Percentiles rank a stretch among this genome's conserved stretches.
Conservation (phyloP, 1,140 invertebrate genomes). For the Drosophila sp. region DNA sequence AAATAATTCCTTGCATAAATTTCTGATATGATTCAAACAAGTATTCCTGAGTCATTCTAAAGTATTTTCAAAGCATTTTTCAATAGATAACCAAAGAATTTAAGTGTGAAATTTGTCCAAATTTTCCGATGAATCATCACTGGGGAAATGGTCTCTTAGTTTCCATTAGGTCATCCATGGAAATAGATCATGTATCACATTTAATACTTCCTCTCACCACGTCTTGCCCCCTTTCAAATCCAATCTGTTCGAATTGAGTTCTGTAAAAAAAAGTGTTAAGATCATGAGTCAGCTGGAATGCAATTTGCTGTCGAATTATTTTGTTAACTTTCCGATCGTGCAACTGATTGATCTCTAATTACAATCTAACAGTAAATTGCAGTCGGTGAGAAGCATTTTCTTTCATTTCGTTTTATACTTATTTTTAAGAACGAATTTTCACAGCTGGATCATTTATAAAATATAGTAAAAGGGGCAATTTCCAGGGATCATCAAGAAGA, state of each 20-base stretch:
- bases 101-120: neutral
- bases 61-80: neutral
- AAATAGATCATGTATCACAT: constrained; percentile 2
- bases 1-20: no score
- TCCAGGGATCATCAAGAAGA: constrained; percentile 56
- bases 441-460: neutral
- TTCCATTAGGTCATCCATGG: neutral
- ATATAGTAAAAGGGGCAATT: constrained; percentile 30
- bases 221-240: neutral
- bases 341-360: constrained; percentile 48
- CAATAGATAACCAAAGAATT: neutral
- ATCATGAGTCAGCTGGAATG: constrained; percentile 7
- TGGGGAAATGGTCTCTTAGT: neutral
- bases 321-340: constrained; percentile 33
- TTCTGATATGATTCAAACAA: no score
- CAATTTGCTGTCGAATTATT: neutral
- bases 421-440: constrained; percentile 12
- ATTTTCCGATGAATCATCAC: constrained; percentile 2
- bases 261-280: constrained; percentile 4
- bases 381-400: constrained; percentile 3
- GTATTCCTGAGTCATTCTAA: no score
- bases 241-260: neutral
- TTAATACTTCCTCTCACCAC: neutral
- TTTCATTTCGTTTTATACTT: neutral
- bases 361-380: constrained; percentile 38